Conservation (phyloP, 2,113 vertebrate species). For the Mola mola region DNA sequence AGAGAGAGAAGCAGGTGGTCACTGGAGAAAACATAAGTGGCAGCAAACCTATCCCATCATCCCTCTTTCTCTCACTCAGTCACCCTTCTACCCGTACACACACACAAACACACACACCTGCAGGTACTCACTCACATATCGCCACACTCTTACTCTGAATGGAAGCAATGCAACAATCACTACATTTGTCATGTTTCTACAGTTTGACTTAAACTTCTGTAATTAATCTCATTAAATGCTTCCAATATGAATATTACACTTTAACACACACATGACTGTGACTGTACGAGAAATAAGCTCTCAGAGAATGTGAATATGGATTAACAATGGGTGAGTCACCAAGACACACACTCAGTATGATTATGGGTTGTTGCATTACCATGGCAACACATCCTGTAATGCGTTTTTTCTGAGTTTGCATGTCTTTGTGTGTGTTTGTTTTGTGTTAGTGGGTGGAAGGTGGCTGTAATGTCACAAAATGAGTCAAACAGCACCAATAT, state of each 20-base stretch:
- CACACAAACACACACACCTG: neutral
- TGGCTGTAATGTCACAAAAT: slow-evolving; percentile 51
- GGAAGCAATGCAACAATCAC: neutral
- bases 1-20: slow-evolving; percentile 47
- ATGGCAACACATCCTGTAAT: slow-evolving; percentile 67
- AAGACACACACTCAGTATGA: slow-evolving; percentile 47
- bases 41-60: slow-evolving; percentile 4
- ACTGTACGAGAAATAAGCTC: slow-evolving; percentile 13
- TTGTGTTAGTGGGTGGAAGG: slow-evolving; percentile 53
- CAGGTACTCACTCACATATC: neutral
- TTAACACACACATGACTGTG: slow-evolving; percentile 2
- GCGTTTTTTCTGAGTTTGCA: slow-evolving; percentile 34
- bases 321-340: slow-evolving; percentile 67
- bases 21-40: slow-evolving; percentile 54
- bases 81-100: too few species aligned
- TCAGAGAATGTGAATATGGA: slow-evolving; percentile 51
- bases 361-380: slow-evolving; percentile 67
- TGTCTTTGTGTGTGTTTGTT: slow-evolving; percentile 26
- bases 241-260: neutral
- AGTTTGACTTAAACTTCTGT: neutral
- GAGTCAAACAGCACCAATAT: slow-evolving; percentile 21
- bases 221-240: neutral
- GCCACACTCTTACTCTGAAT: neutral
- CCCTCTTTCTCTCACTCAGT: neutral
- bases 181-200: too few species aligned